A percentile compares a stretch with the other conserved stretches of the same genome.
phyloP scores from a whole-genome alignment of 1,140 invertebrate species.

The Heliconius hermathena region DNA sequence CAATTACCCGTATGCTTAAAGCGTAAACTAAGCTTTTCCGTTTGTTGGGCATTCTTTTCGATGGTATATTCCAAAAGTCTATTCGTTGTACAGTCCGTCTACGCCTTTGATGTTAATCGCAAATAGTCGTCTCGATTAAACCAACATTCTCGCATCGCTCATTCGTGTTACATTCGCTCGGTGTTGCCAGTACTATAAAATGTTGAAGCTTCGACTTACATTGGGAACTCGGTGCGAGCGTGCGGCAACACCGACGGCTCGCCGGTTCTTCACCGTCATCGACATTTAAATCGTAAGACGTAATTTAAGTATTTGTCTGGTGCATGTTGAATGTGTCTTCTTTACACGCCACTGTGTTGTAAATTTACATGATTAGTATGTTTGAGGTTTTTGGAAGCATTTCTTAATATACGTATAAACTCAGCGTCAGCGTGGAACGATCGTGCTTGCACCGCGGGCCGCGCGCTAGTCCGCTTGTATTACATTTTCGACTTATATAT shows the following conservation, averaged over 20 bases:
- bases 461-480: conserved; percentile 69
- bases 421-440: conserved; percentile 58
- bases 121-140: conserved; percentile 15
- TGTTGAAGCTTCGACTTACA: not conserved
- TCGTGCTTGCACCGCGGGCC: conserved; percentile 76
- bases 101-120: conserved; percentile 51
- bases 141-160: conserved; percentile 15
- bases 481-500: conserved; percentile 69
- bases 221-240: not conserved
- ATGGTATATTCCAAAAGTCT: conserved; percentile 17
- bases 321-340: conserved; percentile 78
- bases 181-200: conserved; percentile 1
- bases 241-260: conserved; percentile 30
- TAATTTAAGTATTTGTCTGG: conserved; percentile 64
- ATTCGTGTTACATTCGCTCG: conserved; percentile 15
- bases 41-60: conserved; percentile 53
- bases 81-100: conserved; percentile 59
- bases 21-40: conserved; percentile 57
- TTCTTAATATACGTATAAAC: conserved; percentile 76
- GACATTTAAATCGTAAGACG: conserved; percentile 53
- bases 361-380: conserved; percentile 72
- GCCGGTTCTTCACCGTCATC: conserved; percentile 55
- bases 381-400: conserved; percentile 73
- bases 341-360: conserved; percentile 75
- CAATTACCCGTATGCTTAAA: conserved; percentile 76